Base-by-base conservation (phyloP, 2,113 vertebrate species). In the Rynchops niger region DNA sequence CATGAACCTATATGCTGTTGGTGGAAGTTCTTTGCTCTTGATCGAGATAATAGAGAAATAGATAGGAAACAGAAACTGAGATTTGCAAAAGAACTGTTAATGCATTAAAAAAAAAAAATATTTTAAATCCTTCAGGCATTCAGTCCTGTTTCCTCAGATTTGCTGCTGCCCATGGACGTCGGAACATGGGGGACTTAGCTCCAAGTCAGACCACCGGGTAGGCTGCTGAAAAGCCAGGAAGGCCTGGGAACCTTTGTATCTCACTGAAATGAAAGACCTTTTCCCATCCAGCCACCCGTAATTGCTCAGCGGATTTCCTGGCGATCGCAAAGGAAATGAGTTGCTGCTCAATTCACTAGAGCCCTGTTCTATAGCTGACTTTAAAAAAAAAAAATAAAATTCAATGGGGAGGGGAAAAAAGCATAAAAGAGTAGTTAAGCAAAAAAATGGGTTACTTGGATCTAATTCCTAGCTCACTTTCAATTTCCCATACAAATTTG, bases 201-300 rank as follows among this genome's bases (percentile, higher is more conserved):
- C 53, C 86, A 50, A 77, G 66, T 73, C 58, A 80, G 93, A 95
- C 95, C 95, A 97, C 91, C 93, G 89, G 89, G 86, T 77, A 95
- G 62, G 96, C 86, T 91, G 89, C 89, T 95, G 95, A 96, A 96
- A 94, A 95, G 93, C 86, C 93, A 94, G 94, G 91, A 94, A 96
- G 86, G 94, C 94, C 91, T 95, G 93, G 84, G 93, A 95, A 94
- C 87, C 78, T 95, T 82, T 96, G 70, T 77, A 82, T 93, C 82
- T 73, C 78, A 80, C 78, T 62, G 74, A 91, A 96, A 91, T 93
- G 82, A 96, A 95, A 96, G 96, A 83, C 16, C 8, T 77, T 96
- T 97, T 93, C 92, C 93, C 93, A 96, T 95, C 92, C 70, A 95
- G 71, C 66, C 93, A 62, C 67, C 36, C 93, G 62, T 95, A 97